Percentiles rank a stretch among this genome's conserved stretches.
These are phyloP conservation scores for Netelia inedita DNA, from an alignment of 2,888 invertebrate species.

Conservation along the genomic window DNA sequence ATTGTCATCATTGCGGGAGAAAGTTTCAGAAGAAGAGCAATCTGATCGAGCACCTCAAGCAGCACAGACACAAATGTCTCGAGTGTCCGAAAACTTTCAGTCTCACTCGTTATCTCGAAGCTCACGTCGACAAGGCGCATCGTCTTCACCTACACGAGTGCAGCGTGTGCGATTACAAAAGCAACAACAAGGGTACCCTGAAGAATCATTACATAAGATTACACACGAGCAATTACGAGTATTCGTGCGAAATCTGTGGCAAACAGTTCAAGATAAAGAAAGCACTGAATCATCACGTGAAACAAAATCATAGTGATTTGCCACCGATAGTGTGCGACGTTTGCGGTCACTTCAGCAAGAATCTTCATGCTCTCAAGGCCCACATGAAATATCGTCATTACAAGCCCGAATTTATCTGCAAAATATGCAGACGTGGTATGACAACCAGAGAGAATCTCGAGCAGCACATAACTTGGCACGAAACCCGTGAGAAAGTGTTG, in stretches of 20 bases:
- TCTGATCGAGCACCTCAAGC: conserved; percentile 59
- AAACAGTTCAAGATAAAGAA: conserved; percentile 78
- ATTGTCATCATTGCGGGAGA: conserved; percentile 75
- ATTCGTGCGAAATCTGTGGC: conserved; percentile 75
- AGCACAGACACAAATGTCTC: conserved; percentile 66
- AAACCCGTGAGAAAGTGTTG: conserved; percentile 76
- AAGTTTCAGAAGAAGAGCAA: conserved; percentile 74
- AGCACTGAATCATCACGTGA: conserved; percentile 76
- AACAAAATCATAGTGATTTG: conserved; percentile 74
- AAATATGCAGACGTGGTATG: conserved; percentile 77
- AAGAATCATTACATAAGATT: conserved; percentile 76
- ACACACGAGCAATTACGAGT: conserved; percentile 75
- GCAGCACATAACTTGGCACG: conserved; percentile 77
- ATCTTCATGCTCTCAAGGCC: conserved; percentile 76
- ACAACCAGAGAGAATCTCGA: conserved; percentile 76
- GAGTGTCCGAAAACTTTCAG: conserved; percentile 65
- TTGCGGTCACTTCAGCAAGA: conserved; percentile 77
- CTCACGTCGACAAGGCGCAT: conserved; percentile 64
- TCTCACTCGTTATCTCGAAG: conserved; percentile 50
- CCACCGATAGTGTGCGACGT: conserved; percentile 78
- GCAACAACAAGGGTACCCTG: conserved; percentile 76
- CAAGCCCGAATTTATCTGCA: conserved; percentile 75
- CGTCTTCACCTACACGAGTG: conserved; percentile 57
- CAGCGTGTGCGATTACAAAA: conserved; percentile 75
- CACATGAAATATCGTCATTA: conserved; percentile 78